Conservation (phyloP, 2,888 invertebrate genomes). For the Argyresthia goedartella region DNA sequence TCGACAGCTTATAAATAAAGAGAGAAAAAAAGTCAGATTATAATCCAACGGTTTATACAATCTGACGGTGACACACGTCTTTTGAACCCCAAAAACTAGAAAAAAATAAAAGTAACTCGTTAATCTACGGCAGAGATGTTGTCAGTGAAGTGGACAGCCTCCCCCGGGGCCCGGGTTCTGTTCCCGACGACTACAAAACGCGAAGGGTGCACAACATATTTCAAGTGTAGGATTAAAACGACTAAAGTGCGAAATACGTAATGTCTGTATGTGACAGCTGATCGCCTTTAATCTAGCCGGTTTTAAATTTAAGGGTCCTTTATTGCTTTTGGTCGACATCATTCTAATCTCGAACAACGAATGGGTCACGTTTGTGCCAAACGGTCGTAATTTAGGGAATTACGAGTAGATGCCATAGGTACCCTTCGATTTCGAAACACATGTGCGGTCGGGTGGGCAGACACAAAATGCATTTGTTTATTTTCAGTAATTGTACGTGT, state of each 20-base stretch:
- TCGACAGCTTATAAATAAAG: too few species aligned
- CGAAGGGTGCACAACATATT: slow-evolving; percentile 39
- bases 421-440: too few species aligned
- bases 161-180: slow-evolving; percentile 27
- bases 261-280: slow-evolving; percentile 55
- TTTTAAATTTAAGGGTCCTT: slow-evolving; percentile 44
- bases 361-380: too few species aligned
- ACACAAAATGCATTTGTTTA: too few species aligned
- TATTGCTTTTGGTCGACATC: slow-evolving; percentile 29
- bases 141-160: slow-evolving; percentile 43
- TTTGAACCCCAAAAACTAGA: not conserved
- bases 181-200: slow-evolving; percentile 19
- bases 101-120: slow-evolving; percentile 22
- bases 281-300: slow-evolving; percentile 50
- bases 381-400: too few species aligned
- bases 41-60: too few species aligned
- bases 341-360: slow-evolving; percentile 39
- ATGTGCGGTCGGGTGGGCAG: too few species aligned
- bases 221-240: slow-evolving; percentile 64
- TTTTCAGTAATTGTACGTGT: too few species aligned
- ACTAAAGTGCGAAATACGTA: slow-evolving; percentile 56
- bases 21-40: too few species aligned
- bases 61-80: too few species aligned
- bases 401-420: too few species aligned
- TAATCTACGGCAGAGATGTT: slow-evolving; percentile 40